phyloP scores from a whole-genome alignment of 1,140 invertebrate genomes.

The Archivesica marissinica region DNA sequence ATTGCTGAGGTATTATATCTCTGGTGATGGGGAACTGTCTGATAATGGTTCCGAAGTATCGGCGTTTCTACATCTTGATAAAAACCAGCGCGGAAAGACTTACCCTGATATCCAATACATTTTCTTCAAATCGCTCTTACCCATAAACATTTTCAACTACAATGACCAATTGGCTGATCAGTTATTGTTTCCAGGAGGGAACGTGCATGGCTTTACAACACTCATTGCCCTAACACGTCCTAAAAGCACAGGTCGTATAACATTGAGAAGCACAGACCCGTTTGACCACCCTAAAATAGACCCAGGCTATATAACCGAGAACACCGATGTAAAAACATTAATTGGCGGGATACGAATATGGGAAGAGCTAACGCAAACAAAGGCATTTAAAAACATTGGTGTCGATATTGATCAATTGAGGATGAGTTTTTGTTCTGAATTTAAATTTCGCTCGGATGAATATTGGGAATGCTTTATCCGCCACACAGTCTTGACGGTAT shows the following conservation, averaged over 20 bases:
- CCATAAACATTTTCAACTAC: neutral
- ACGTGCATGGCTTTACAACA: neutral
- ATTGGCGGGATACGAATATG: constrained; percentile 26
- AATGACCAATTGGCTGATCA: neutral
- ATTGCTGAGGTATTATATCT: neutral
- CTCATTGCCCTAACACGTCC: constrained; percentile 55
- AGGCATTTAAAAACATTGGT: constrained; percentile 24
- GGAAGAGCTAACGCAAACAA: constrained; percentile 33
- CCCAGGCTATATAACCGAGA: constrained; percentile 85
- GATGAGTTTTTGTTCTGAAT: constrained; percentile 16
- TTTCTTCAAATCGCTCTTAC: neutral
- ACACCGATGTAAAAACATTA: constrained; percentile 53
- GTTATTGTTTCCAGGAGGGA: neutral
- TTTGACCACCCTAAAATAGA: constrained; percentile 93
- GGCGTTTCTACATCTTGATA: neutral
- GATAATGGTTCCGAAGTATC: neutral
- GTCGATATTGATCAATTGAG: constrained; percentile 14
- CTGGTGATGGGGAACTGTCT: neutral
- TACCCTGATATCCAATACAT: constrained; percentile 7
- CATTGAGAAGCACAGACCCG: constrained; percentile 87
- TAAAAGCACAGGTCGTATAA: constrained; percentile 76
- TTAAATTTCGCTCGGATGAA: constrained; percentile 9
- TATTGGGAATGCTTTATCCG: constrained; percentile 53
- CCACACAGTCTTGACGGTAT: neutral
- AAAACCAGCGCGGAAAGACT: neutral